Evolutionary conservation across 2,797 vertebrate species (phyloP), one percentile per base, ranked within the genome.

Genomic region (Toxotes lorentzi): DNA sequence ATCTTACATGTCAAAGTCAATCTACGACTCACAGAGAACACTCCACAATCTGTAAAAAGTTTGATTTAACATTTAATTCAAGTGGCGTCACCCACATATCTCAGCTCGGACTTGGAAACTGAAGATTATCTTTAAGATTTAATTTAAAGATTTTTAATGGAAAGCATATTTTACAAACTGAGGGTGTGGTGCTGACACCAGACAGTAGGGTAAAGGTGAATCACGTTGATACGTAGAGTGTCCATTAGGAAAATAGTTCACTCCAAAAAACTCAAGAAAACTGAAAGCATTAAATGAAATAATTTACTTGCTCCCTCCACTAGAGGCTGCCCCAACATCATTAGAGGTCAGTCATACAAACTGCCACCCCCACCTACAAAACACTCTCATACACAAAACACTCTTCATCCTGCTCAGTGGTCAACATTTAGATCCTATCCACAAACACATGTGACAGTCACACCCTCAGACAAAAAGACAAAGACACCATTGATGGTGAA

Each of bases 371-470:
- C 48, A 30, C 17, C 24, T 48, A 69, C 16, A 27, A 34, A 48
- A 19, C n/a, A 40, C 30, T 67, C 51, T 21, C 50, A 51, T 7
- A 32, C 9, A 27, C 43, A 62, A 11, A 35, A n/a, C 32, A 45
- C 35, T 21, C 67, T 48, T 50, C 19, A 67, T n/a, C 11, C 21
- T 34, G 47, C 14, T 23, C 7, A 27, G 30, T 65, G 40, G n/a
- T 41, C 32, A 35, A 43, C 41, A 40, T 60, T 81, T 48, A 60
- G n/a, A 45, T 57, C 43, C 5, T 54, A 27, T 50, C 50, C 21
- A 40, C 56, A 70, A 58, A 78, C 35, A 23, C 86, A 90, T 73
- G 78, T 80, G 84, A 93, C 70, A 30, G 70, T 86, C 82, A 91
- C 79, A 68, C 38, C 47, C 51, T 16, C 35, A 60, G 27, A 81